phyloP scores from a whole-genome alignment of 2,888 invertebrate genomes.

The Drosophila paracracens region DNA sequence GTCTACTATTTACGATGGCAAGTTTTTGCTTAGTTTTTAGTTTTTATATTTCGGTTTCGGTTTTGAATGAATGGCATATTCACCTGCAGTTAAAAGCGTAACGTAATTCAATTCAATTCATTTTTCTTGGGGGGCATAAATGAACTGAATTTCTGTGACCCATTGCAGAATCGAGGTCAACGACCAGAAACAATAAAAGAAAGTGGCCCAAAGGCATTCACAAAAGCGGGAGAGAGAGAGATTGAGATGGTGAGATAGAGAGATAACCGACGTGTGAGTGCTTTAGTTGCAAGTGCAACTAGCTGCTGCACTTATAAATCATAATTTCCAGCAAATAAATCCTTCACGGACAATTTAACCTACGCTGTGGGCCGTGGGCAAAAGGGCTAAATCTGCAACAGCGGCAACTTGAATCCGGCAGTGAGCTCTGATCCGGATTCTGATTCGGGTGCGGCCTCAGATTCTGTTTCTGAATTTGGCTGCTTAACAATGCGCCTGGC shows the following conservation, averaged over 20 bases:
- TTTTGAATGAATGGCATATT: conserved; percentile 15
- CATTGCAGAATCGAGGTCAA: conserved; percentile 59
- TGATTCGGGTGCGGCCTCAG: conserved; percentile 9
- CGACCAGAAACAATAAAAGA: conserved; percentile 61
- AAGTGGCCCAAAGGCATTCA: conserved; percentile 42
- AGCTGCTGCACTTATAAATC: conserved; percentile 75
- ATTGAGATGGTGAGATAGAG: background rate
- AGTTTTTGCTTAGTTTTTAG: conserved; percentile 33
- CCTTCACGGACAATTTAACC: conserved; percentile 77
- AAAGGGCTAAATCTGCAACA: conserved; percentile 63
- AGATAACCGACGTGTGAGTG: conserved; percentile 30
- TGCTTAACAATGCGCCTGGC: conserved; percentile 40
- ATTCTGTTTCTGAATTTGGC: conserved; percentile 40
- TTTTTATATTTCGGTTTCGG: conserved; percentile 13
- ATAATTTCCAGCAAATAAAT: conserved; percentile 78
- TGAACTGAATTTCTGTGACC: conserved; percentile 32
- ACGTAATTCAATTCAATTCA: conserved; percentile 60
- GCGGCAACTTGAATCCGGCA: conserved; percentile 46
- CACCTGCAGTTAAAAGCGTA: conserved; percentile 64
- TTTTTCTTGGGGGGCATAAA: conserved; percentile 30
- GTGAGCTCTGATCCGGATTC: conserved; percentile 24
- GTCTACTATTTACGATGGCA: conserved; percentile 36
- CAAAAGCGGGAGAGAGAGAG: background rate
- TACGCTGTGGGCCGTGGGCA: conserved; percentile 39
- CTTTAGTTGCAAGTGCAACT: conserved; percentile 54